phyloP scores from a whole-genome alignment of 2,888 invertebrate genomes.

The Junonia oenone region DNA sequence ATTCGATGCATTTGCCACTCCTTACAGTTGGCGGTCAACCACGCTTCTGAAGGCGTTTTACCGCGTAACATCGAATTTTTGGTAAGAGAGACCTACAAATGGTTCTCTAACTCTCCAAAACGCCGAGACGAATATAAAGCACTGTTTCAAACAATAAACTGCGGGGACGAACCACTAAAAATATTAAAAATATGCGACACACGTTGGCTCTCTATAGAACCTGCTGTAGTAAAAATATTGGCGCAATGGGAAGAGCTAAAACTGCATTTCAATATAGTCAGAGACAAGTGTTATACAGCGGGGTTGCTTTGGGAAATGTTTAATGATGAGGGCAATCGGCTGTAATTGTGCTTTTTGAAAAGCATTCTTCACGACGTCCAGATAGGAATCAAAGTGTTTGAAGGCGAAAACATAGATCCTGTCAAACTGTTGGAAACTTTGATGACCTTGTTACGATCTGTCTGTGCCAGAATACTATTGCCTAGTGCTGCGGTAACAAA shows the following conservation, averaged over 20 bases:
- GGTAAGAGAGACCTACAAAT: slow-evolving; percentile 10
- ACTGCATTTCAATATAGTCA: neutral
- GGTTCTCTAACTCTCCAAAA: slow-evolving; percentile 13
- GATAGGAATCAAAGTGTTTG: neutral
- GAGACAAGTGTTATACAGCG: neutral
- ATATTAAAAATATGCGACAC: neutral
- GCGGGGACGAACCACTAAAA: neutral
- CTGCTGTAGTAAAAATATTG: neutral
- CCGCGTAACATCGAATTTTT: slow-evolving; percentile 30
- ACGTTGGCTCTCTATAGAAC: neutral
- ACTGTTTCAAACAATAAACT: neutral
- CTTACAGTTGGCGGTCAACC: slow-evolving; percentile 34
- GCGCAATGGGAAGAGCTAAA: neutral
- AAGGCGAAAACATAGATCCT: neutral
- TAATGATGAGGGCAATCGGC: neutral
- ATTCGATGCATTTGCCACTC: slow-evolving; percentile 22
- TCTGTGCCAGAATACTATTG: neutral
- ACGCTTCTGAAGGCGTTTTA: slow-evolving; percentile 33
- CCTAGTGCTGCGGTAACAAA: neutral
- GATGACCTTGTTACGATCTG: neutral
- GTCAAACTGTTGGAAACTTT: neutral
- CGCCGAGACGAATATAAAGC: neutral
- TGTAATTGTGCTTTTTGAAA: neutral
- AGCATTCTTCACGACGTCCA: neutral
- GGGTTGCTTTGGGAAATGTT: neutral